phyloP scores from a whole-genome alignment of 2,797 vertebrate species.

The Valencia hispanica region DNA sequence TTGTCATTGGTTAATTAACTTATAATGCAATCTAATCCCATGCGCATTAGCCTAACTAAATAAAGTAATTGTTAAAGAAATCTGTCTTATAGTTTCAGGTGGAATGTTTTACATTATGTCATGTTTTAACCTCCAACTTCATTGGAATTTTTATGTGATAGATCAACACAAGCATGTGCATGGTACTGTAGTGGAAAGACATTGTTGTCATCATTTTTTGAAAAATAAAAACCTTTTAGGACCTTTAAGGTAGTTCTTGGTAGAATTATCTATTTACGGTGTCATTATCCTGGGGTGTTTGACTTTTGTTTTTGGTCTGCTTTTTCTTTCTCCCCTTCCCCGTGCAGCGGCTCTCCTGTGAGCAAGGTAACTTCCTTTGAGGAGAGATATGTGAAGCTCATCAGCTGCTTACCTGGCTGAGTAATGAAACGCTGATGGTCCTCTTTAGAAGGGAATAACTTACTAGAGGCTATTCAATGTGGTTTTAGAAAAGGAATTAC shows the following conservation, averaged over 20 bases:
- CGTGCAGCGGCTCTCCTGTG: neutral
- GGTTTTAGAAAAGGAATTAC: neutral
- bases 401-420: neutral
- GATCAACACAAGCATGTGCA: neutral
- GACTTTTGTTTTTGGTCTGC: neutral
- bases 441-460: neutral
- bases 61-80: no score
- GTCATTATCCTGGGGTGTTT: neutral
- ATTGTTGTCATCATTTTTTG: no score
- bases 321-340: neutral
- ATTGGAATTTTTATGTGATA: no score
- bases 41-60: neutral
- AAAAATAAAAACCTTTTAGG: no score
- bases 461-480: neutral
- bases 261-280: neutral
- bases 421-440: neutral
- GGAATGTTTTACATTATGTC: neutral
- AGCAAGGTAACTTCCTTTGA: neutral
- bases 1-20: neutral
- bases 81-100: neutral
- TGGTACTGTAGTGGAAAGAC: neutral
- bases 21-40: neutral
- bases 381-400: neutral
- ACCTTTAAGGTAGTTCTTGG: neutral
- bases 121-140: neutral